A percentile compares a stretch with the other conserved stretches of the same genome.
These are phyloP conservation scores for Lamellibrachia satsuma DNA, from an alignment of 2,888 invertebrate species.

Conservation along the genomic window DNA sequence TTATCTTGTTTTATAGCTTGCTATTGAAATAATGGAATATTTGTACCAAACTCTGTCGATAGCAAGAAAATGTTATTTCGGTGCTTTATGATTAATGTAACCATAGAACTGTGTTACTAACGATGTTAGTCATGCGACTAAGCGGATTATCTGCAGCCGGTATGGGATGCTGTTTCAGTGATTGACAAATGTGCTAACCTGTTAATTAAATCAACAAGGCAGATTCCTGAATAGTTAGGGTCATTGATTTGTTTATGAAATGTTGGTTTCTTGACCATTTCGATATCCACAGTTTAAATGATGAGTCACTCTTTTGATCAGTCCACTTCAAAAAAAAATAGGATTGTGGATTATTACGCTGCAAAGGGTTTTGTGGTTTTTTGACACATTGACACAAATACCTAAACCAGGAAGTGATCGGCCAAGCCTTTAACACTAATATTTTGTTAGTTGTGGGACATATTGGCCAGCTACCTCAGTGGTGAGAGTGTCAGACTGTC, in stretches of 20 bases:
- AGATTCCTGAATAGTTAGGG: not conserved
- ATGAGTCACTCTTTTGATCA: not conserved
- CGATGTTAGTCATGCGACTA: not conserved
- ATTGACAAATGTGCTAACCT: slow-evolving; percentile 1
- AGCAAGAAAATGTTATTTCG: not conserved
- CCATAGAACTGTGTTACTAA: not conserved
- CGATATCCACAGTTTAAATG: not conserved
- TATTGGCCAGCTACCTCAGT: no score
- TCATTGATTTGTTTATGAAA: not conserved
- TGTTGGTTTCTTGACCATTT: not conserved
- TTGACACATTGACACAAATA: not conserved
- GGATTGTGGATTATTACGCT: not conserved
- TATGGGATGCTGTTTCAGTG: not conserved
- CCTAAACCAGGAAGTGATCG: not conserved
- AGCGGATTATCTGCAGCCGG: slow-evolving; percentile 17
- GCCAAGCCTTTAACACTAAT: not conserved
- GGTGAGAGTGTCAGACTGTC: no score
- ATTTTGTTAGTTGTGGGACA: no score
- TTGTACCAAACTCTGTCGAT: not conserved
- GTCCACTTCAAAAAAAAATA: not conserved
- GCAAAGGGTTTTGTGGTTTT: not conserved
- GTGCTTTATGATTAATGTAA: not conserved
- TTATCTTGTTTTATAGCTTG: not conserved
- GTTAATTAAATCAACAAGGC: not conserved
- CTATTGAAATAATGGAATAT: not conserved